phyloP scores from a whole-genome alignment of 2,113 vertebrate genomes.

The Semnornis frantzii region DNA sequence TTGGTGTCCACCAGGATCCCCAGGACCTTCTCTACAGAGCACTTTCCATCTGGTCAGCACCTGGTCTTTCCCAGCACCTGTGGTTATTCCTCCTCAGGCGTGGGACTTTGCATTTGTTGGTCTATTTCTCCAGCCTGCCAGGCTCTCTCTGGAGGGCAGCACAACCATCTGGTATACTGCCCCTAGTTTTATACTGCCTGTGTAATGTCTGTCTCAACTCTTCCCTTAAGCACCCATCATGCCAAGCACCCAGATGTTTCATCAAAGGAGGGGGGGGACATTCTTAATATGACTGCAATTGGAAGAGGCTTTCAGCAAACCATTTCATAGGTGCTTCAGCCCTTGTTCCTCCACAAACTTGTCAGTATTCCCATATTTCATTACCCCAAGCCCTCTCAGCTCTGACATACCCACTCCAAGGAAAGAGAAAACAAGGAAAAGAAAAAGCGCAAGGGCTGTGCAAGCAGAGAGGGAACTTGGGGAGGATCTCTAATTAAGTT shows the following conservation, averaged over 20 bases:
- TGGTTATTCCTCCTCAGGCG: too few species aligned
- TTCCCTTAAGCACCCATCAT: not conserved
- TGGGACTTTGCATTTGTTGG: not conserved
- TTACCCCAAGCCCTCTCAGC: not conserved
- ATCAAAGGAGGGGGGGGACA: not conserved
- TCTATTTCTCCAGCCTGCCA: not conserved
- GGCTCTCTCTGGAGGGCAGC: not conserved
- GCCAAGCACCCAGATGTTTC: not conserved
- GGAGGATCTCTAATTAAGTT: conserved; percentile 21
- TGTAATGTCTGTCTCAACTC: not conserved
- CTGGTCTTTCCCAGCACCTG: too few species aligned
- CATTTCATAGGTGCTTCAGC: not conserved
- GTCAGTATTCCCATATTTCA: not conserved
- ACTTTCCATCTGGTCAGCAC: too few species aligned
- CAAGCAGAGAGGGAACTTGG: not conserved
- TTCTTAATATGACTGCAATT: not conserved
- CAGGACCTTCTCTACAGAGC: too few species aligned
- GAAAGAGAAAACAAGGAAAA: not conserved
- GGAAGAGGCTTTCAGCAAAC: not conserved
- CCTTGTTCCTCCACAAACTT: not conserved
- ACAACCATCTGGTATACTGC: not conserved
- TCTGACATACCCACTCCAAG: not conserved
- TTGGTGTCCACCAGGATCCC: too few species aligned
- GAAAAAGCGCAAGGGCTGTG: not conserved
- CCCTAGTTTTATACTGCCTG: not conserved